phyloP scores from a whole-genome alignment of 2,888 invertebrate genomes.

The Rapana venosa region DNA sequence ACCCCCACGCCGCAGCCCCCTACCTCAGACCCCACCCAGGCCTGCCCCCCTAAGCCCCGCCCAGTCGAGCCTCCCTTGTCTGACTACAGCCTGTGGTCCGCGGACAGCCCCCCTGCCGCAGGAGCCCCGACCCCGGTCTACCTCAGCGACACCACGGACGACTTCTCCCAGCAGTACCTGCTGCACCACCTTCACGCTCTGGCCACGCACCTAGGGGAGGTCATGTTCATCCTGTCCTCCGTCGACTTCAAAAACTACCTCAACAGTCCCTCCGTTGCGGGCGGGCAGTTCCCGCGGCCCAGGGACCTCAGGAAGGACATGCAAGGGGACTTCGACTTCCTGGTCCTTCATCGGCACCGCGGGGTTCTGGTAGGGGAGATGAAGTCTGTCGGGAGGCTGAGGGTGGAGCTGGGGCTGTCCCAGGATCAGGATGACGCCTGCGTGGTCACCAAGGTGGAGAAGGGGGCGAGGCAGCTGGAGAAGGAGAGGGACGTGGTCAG shows the following conservation, averaged over 20 bases:
- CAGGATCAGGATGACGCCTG: not conserved
- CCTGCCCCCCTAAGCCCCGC: no score
- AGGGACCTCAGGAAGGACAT: not conserved
- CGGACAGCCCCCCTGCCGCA: not conserved
- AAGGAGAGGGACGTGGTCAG: not conserved
- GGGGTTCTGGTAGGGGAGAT: slow-evolving; percentile 29
- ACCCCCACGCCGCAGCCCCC: no score
- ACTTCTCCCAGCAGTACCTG: slow-evolving; percentile 13
- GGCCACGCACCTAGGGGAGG: not conserved
- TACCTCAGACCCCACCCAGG: no score
- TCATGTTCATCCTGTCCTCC: slow-evolving; percentile 34
- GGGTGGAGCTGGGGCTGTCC: not conserved
- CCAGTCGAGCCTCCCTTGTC: not conserved
- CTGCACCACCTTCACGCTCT: not conserved
- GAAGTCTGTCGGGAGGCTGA: slow-evolving; percentile 10
- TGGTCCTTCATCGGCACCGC: slow-evolving; percentile 9
- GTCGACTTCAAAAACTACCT: slow-evolving; percentile 28
- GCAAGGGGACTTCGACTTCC: slow-evolving; percentile 29
- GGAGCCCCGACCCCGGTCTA: not conserved
- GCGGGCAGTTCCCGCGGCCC: not conserved
- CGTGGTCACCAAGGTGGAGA: not conserved
- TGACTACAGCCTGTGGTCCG: slow-evolving; percentile 3
- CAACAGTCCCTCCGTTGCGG: not conserved
- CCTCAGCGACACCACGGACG: not conserved
- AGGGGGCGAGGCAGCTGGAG: not conserved